Conservation (phyloP, 2,797 vertebrate species). For the Mormyrus proboscirostris region DNA sequence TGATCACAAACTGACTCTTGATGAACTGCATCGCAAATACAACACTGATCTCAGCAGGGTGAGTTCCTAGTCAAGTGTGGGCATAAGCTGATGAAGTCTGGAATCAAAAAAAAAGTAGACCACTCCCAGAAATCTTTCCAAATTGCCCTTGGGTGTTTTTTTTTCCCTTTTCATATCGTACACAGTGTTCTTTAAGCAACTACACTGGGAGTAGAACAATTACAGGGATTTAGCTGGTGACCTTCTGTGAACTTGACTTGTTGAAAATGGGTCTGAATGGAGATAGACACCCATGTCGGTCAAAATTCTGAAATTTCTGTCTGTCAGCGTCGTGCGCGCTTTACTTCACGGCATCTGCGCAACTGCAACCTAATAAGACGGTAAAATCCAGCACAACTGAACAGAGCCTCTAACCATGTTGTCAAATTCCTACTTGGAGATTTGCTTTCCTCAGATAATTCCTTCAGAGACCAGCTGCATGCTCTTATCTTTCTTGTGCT, state of each 20-base stretch:
- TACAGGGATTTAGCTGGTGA: neutral
- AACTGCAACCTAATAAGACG: neutral
- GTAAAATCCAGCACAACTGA: neutral
- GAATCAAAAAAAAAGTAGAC: neutral
- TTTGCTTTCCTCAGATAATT: neutral
- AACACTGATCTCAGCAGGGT: slow-evolving; percentile 24
- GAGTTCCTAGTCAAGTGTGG: neutral
- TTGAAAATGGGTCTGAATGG: neutral
- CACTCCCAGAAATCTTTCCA: neutral
- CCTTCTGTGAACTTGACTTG: neutral
- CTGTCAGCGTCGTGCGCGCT: neutral
- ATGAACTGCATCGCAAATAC: slow-evolving; percentile 23
- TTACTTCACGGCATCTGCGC: neutral
- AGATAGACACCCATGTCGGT: neutral
- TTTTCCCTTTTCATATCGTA: neutral
- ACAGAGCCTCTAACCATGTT: neutral
- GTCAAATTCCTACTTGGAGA: neutral
- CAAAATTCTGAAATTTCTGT: neutral
- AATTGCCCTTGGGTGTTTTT: neutral
- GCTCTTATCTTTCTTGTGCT: neutral
- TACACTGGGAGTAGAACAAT: neutral
- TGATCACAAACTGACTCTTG: slow-evolving; percentile 26
- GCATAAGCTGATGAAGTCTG: neutral
- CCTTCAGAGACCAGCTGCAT: neutral
- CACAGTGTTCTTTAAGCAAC: neutral